Evolutionary conservation across 2,113 vertebrate species (phyloP), one percentile per base, ranked within the genome.

Genomic region (Myiagra hebetior): DNA sequence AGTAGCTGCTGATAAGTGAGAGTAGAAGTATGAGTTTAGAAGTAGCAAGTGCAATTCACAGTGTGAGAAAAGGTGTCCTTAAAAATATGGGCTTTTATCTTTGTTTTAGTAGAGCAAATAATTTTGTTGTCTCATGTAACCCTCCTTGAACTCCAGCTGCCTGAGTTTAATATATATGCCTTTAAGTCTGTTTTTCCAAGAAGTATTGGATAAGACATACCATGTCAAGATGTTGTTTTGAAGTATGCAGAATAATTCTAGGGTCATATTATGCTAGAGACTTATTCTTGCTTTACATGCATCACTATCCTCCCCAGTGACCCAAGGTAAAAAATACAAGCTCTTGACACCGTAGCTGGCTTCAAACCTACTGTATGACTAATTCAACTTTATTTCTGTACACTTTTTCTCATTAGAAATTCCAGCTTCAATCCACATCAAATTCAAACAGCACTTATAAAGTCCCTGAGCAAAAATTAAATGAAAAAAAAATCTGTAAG

Each of bases 381-480:
- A 84, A 89, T 89, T 88, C 39, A 63, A n/a, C 12, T 78, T 92
- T 52, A 73, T 95, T 87, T 88, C 77, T 60, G 37, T 27, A 70
- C 24, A 49, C 28, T 89, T 81, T 83, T 49, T 74, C 75, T 92
- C 50, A 67, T 37, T 75, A 90, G 53, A 57, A 86, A 92, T 90
- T 87, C 75, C 67, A 92, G 30, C 3, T 28, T 84, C 60, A 57
- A 47, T 80, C 62, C 35, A 1, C 35, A 92, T 78, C 16, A 84
- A 52, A 87, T 85, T 81, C 78, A 79, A 65, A 39, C 9, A 64
- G 28, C 62, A 86, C 18, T 84, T 81, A 49, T 6, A 67, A 81
- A 72, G 70, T 47, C 83, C 62, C 39, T 64, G 60, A 74, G 84
- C 46, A 95, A 97, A 93, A 93, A 88, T 60, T 55, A 75, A 91